Evolutionary conservation across 2,113 vertebrate species (phyloP), one percentile per base, ranked within the genome.

Genomic region (Willisornis vidua): DNA sequence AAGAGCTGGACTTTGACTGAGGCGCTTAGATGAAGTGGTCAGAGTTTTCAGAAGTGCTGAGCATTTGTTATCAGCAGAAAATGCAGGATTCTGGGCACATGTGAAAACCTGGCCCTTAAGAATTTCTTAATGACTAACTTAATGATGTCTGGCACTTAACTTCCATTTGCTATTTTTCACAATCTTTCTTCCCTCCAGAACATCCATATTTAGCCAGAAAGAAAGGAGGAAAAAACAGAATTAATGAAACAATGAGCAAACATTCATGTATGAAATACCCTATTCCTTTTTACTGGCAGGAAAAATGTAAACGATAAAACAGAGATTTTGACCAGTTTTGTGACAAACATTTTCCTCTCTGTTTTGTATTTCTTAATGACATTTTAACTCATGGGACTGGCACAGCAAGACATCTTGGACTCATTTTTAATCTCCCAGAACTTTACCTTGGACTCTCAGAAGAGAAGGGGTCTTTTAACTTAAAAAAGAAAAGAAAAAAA

Each of bases 251-350:
- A 81, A 76, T 2, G 2, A 90, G 16, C 46, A 68, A 87, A 87
- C 54, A 51, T 75, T 90, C 23, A 51, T 33, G 88, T 39, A 33
- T 93, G 71, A 83, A 94, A 63, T 66, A 71, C 49, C 41, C 52
- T 41, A 14, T 51, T 93, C 57, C 35, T 58, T 89, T 86, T 78
- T 54, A 41, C n/a, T 96, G 92, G 80, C 76, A 92, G 77, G 76
- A 93, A 95, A 96, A 94, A 89, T 33, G 73, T 61, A 95, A 95
- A 83, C 72, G 61, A 92, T 97, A 84, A 94, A 94, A 76, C 0
- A 1, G 78, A 87, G 73, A n/a, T 19, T 82, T 90, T 59, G 62
- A 94, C 62, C 45, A 54, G 37, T 79, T 95, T 59, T 75, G 49
- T 96, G 86, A 92, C 93, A 75, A 62, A 77, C 20, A 25, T 94